Conservation (phyloP, 2,797 vertebrate species). For the Carduelis carduelis region DNA sequence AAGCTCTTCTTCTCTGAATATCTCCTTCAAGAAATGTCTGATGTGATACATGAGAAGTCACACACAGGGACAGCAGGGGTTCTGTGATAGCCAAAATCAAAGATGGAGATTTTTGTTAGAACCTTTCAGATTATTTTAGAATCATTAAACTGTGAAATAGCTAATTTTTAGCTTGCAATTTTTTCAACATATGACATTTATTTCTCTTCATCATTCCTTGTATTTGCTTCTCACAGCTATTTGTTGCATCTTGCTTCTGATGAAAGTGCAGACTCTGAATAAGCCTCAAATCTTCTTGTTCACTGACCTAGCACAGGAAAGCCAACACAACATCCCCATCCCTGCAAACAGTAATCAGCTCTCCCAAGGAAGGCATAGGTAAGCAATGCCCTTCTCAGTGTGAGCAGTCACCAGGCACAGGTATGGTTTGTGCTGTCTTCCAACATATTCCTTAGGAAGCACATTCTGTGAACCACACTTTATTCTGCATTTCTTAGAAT, state of each 20-base stretch:
- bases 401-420: background rate
- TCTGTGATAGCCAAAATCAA: background rate
- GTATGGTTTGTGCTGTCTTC: background rate
- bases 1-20: background rate
- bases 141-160: constrained; percentile 22
- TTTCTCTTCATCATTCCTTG: background rate
- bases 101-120: background rate
- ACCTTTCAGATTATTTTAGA: background rate
- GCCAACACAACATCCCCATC: background rate
- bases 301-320: background rate
- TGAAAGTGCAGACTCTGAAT: background rate
- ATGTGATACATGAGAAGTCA: background rate
- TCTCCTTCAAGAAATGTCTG: background rate
- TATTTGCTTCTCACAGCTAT: background rate
- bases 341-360: background rate
- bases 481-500: background rate
- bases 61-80: background rate
- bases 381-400: background rate
- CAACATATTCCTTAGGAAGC: background rate
- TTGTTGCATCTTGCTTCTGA: background rate
- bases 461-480: background rate
- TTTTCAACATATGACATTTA: background rate
- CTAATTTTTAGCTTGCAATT: background rate
- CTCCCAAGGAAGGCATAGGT: background rate
- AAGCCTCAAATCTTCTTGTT: background rate